Evolutionary conservation across 1,140 invertebrate species (phyloP), one percentile per base, ranked within the genome.

Genomic region (Drosophila quadrilineata): DNA sequence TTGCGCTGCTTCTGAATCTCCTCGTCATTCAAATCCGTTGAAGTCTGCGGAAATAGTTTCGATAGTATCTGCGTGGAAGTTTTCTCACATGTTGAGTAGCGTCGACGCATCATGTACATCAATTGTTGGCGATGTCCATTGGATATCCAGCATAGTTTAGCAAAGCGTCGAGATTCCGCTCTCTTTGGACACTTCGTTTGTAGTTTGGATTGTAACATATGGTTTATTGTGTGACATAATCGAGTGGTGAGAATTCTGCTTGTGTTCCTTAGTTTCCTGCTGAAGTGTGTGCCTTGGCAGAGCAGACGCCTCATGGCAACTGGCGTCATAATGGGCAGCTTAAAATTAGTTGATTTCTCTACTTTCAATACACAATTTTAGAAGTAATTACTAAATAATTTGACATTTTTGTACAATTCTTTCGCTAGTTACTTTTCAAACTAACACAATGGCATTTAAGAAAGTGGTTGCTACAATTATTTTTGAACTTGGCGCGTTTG

Each of bases 11-110:
- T 65, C 0, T 53, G 52, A 9, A 69, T 73, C n/a, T 70, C 64
- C 41, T 89, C 71, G n/a, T 75, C 72, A 45, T 68, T 67, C 4
- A 65, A 12, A 3, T 82, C 63, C 3, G 43, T 36, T 5, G 77
- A 72, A 10, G 89, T 90, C 52, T 89, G 88, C 1, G 88, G 87
- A 59, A 89, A 89, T 12, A 89, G 56, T 33, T 88, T 89, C 0
- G 87, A 88, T 9, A 89, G 43, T 6, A 85, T 64, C 31, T 79
- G 71, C 12, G 66, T 68, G 0, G 74, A 71, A 1, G 59, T 59
- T 24, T 74, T 85, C 19, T 71, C 45, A 8, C 57, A 52, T 9
- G 73, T 74, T 3, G 65, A 79, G 41, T 74, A 74, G 19, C 52
- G 54, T 4, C 73, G 68, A 10, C 58, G 50, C 1, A 49, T 46